Percentiles rank a stretch among this genome's conserved stretches.
Conservation (phyloP, 1,140 invertebrate species). For the Chymomyza costata region DNA sequence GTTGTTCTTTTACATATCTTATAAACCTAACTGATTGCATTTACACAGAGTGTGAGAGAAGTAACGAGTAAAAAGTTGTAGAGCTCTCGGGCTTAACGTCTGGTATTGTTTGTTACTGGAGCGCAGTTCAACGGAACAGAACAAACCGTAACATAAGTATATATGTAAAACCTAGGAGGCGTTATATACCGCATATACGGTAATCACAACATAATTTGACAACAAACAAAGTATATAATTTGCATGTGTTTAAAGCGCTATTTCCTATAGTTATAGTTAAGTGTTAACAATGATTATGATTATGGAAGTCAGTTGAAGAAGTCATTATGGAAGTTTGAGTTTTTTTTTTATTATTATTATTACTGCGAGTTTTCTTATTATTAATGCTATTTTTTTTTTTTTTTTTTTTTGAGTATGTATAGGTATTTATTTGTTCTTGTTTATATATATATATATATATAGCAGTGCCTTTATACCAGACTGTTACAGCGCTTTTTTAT, state of each 20-base stretch:
- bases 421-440: slow-evolving; percentile 32
- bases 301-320: slow-evolving; percentile 72
- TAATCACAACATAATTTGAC: slow-evolving; percentile 7
- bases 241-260: slow-evolving; percentile 54
- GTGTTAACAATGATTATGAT: slow-evolving; percentile 72
- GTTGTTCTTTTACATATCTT: slow-evolving; percentile 41
- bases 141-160: no score
- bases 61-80: slow-evolving; percentile 19
- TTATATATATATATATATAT: slow-evolving; percentile 36
- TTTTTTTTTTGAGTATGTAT: slow-evolving; percentile 48
- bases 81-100: slow-evolving; percentile 10
- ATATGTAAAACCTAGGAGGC: no score
- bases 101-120: slow-evolving; percentile 12
- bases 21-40: slow-evolving; percentile 74
- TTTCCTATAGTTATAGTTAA: slow-evolving; percentile 69
- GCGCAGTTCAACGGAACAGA: no score
- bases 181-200: no score
- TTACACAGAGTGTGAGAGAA: slow-evolving; percentile 61
- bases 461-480: slow-evolving; percentile 20
- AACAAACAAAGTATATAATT: slow-evolving; percentile 8
- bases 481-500: slow-evolving; percentile 34
- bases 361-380: slow-evolving; percentile 41
- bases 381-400: no score
- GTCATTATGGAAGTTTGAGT: slow-evolving; percentile 60
- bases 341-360: slow-evolving; percentile 20